Percentiles rank a stretch among this genome's conserved stretches.
These are phyloP conservation scores for Phymastichus coffea DNA, from an alignment of 1,140 invertebrate species.

Conservation along the genomic window DNA sequence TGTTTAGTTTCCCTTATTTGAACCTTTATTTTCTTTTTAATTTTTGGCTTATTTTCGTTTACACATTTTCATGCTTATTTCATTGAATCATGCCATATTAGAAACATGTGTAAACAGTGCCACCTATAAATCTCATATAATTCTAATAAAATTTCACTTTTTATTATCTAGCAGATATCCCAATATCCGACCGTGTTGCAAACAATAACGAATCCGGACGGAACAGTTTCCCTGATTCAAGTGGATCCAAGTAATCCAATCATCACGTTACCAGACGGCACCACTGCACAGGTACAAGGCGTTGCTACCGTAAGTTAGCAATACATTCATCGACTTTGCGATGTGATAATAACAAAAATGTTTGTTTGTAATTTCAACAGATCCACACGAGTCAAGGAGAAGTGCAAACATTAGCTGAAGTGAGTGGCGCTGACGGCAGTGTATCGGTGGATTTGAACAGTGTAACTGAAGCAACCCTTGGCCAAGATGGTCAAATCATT, in stretches of 20 bases:
- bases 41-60: constrained; percentile 21
- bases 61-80: constrained; percentile 29
- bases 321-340: background rate
- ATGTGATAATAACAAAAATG: no score
- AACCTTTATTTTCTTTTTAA: constrained; percentile 37
- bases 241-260: constrained; percentile 93
- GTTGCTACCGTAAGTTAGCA: constrained; percentile 74
- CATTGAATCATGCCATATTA: constrained; percentile 23
- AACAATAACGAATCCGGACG: constrained; percentile 95
- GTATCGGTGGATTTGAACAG: constrained; percentile 85
- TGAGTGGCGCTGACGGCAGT: constrained; percentile 64
- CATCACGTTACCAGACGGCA: constrained; percentile 93
- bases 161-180: constrained; percentile 56
- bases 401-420: constrained; percentile 77
- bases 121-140: background rate
- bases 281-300: constrained; percentile 89
- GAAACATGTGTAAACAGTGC: background rate
- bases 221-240: constrained; percentile 93
- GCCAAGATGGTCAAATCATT: constrained; percentile 92
- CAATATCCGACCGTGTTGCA: constrained; percentile 89
- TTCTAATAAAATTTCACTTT: background rate
- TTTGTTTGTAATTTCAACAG: constrained; percentile 48
- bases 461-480: constrained; percentile 82
- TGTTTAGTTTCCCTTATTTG: constrained; percentile 58
- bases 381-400: constrained; percentile 77